Percentiles rank a stretch among this genome's conserved stretches.
Conservation (phyloP, 1,140 invertebrate genomes). For the Zaprionus gabonicus region DNA sequence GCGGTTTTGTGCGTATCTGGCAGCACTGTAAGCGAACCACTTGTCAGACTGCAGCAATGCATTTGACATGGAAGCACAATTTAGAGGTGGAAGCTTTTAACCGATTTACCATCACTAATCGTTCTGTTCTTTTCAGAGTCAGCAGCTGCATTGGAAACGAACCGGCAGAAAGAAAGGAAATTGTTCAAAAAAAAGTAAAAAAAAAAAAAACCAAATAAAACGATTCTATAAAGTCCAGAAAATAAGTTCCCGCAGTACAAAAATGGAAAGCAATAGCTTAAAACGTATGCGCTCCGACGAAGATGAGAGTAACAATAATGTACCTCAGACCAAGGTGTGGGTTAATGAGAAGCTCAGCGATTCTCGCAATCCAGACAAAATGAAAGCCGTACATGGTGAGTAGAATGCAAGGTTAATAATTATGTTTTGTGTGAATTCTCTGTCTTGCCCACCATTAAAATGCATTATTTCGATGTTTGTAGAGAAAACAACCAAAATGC, state of each 20-base stretch:
- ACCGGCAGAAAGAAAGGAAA: conserved; percentile 15
- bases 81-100: neutral
- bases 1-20: neutral
- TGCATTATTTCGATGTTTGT: neutral
- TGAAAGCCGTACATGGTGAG: conserved; percentile 70
- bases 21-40: neutral
- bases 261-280: conserved; percentile 48
- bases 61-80: neutral
- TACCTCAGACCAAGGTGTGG: conserved; percentile 59
- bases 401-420: neutral
- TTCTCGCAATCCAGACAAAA: conserved; percentile 54
- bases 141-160: conserved; percentile 2
- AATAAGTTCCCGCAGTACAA: neutral
- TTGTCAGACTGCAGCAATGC: conserved; percentile 7
- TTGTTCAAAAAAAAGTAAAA: neutral
- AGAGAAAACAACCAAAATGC: conserved; percentile 71
- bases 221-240: neutral
- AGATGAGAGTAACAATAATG: conserved; percentile 61
- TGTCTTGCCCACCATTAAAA: neutral
- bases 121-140: neutral
- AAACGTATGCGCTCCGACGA: conserved; percentile 67
- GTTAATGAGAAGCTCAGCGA: conserved; percentile 68
- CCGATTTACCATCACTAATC: neutral
- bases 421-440: neutral
- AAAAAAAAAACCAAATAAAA: neutral